Percentiles rank a stretch among this genome's conserved stretches.
phyloP scores from a whole-genome alignment of 1,140 invertebrate genomes.

The Pseudomyrmex gracilis region DNA sequence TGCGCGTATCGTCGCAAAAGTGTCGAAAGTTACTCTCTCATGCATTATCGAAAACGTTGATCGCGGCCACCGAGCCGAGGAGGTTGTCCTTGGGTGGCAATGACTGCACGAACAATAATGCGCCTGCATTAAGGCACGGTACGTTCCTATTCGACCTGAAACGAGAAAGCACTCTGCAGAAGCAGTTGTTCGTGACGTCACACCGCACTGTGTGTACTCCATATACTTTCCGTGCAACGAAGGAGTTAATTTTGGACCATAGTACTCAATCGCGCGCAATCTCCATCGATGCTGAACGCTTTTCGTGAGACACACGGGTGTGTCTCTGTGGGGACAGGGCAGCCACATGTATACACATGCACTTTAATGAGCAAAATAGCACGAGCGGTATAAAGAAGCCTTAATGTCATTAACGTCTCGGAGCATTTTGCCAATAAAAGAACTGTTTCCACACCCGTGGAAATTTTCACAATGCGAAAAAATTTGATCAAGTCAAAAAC shows the following conservation, averaged over 20 bases:
- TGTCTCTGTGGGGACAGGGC: background rate
- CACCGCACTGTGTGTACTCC: conserved; percentile 7
- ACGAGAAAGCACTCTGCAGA: conserved; percentile 10
- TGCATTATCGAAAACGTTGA: conserved; percentile 4
- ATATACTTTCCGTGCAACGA: conserved; percentile 45
- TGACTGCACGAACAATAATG: conserved; percentile 33
- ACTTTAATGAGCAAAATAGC: conserved; percentile 47
- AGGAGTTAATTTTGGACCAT: conserved; percentile 47
- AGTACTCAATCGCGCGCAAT: conserved; percentile 53
- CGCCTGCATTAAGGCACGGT: conserved; percentile 1
- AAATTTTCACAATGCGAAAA: background rate
- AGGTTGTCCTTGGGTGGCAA: conserved; percentile 21
- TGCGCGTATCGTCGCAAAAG: background rate
- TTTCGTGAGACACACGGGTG: conserved; percentile 12
- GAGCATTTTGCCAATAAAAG: conserved; percentile 1
- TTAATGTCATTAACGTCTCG: conserved; percentile 30
- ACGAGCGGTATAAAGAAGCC: background rate
- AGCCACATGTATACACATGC: conserved; percentile 20
- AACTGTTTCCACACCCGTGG: no score
- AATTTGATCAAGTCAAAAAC: background rate
- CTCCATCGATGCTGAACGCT: conserved; percentile 36
- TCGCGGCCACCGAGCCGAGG: background rate
- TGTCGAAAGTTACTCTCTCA: background rate
- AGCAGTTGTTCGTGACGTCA: conserved; percentile 42
- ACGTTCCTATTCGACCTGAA: conserved; percentile 43